Base-by-base conservation (phyloP, 2,888 invertebrate species). In the Holacanthella duospinosa region DNA sequence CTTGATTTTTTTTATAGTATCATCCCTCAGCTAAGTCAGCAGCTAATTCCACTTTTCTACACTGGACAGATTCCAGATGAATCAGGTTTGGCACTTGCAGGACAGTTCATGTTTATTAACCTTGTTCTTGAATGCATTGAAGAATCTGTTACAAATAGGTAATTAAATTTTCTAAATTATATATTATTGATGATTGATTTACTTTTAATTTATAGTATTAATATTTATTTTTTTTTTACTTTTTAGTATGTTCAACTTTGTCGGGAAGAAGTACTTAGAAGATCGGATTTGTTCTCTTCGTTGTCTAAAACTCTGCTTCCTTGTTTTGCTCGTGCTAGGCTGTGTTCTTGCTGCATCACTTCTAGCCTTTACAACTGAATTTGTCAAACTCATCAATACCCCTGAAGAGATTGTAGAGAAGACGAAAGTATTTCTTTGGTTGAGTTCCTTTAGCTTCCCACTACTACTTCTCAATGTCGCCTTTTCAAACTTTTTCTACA, bases 91-190 rank as follows among this genome's bases (percentile, higher is more conserved):
- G 67, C 69, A 1, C 29, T 67, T 9, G 65, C 69, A 2, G 61
- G 58, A 9, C 69, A 69, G 44, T 69, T 67, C 28, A 63, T 59
- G 0, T 69, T 69, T 44, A 59, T 69, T 2, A 43, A 60, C 2
- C 54, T 69, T 16, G 56, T 69, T 1, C 21, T 69, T 1, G 69
- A 69, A 53, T 64, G 67, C 1, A 62, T 69, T 48, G 67, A 69
- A 60, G 69, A 69, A 54, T 67, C 67, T 1, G 62, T 69, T n/a
- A 64, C 61, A 43, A 69, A 69, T 60, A n/a, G n/a, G n/a, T n/a
- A n/a, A n/a, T n/a, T n/a, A n/a, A n/a, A n/a, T n/a, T n/a, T n/a
- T n/a, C n/a, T n/a, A n/a, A n/a, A n/a, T n/a, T n/a, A n/a, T n/a
- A n/a, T n/a, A n/a, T n/a, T n/a, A n/a, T n/a, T n/a, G n/a, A n/a